These are phyloP conservation scores for Aphidoletes aphidimyza DNA, from an alignment of 2,888 invertebrate species.

Conservation along the genomic window DNA sequence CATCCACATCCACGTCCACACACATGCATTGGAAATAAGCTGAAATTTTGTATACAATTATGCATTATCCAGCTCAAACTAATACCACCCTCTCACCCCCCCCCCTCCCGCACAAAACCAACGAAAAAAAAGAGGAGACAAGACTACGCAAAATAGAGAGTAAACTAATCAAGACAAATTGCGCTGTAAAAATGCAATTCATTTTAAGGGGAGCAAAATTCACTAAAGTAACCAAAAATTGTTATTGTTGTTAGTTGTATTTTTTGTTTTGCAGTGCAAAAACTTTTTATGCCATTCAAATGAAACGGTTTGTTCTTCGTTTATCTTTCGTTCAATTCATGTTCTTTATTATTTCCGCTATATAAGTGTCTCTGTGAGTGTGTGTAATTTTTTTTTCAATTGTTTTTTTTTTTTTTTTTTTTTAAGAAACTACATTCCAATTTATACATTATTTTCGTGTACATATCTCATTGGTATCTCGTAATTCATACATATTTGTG, in stretches of 20 bases:
- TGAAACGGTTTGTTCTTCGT: neutral
- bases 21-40: constrained; percentile 15
- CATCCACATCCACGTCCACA: no score
- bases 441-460: neutral
- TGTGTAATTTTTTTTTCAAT: no score
- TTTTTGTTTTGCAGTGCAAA: neutral
- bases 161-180: constrained; percentile 39
- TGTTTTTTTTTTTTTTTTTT: neutral
- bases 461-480: neutral
- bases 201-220: neutral
- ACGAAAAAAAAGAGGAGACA: neutral
- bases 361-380: no score
- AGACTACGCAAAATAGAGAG: neutral
- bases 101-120: no score
- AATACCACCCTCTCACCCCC: no score
- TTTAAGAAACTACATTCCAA: constrained; percentile 4
- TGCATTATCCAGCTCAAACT: neutral
- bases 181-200: constrained; percentile 43
- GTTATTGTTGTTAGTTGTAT: neutral
- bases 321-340: constrained; percentile 14
- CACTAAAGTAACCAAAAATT: neutral
- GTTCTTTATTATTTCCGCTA: constrained; percentile 20
- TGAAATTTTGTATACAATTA: constrained; percentile 21
- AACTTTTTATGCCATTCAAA: neutral
- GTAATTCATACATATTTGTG: neutral